phyloP scores from a whole-genome alignment of 92 coral and sea anemone species.

The Chrysogorgia sp. region DNA sequence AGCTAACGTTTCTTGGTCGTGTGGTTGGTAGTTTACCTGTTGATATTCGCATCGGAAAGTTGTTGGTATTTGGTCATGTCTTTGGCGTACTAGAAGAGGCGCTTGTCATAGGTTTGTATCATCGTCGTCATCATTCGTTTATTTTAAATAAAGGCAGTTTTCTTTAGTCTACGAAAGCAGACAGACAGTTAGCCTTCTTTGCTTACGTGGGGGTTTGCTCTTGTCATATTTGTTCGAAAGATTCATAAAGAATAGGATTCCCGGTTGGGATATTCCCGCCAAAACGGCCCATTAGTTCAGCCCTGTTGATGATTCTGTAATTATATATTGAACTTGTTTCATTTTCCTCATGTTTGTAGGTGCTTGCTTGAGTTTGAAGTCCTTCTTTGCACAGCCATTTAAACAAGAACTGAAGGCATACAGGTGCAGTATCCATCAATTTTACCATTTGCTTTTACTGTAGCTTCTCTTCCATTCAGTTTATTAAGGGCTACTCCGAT shows the following conservation, averaged over 20 bases:
- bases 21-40: slow-evolving; percentile 86
- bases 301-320: not conserved
- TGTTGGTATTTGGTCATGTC: slow-evolving; percentile 83
- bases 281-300: too few relatives aligned
- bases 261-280: too few relatives aligned
- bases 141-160: too few relatives aligned
- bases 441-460: not conserved
- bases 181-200: too few relatives aligned
- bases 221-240: too few relatives aligned
- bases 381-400: slow-evolving; percentile 80
- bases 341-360: slow-evolving; percentile 50
- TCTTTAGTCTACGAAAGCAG: too few relatives aligned
- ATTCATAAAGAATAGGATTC: too few relatives aligned
- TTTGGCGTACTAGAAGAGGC: slow-evolving; percentile 97
- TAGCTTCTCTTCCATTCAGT: too few relatives aligned
- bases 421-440: slow-evolving; percentile 60
- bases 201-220: too few relatives aligned
- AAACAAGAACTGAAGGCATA: slow-evolving; percentile 74
- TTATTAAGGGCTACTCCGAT: too few relatives aligned
- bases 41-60: slow-evolving; percentile 89
- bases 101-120: slow-evolving; percentile 80
- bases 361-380: slow-evolving; percentile 81
- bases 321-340: not conserved
- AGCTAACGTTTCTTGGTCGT: slow-evolving; percentile 89
- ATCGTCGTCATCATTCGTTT: too few relatives aligned